Conservation (phyloP, 2,888 invertebrate species). For the Xestia xanthographa region DNA sequence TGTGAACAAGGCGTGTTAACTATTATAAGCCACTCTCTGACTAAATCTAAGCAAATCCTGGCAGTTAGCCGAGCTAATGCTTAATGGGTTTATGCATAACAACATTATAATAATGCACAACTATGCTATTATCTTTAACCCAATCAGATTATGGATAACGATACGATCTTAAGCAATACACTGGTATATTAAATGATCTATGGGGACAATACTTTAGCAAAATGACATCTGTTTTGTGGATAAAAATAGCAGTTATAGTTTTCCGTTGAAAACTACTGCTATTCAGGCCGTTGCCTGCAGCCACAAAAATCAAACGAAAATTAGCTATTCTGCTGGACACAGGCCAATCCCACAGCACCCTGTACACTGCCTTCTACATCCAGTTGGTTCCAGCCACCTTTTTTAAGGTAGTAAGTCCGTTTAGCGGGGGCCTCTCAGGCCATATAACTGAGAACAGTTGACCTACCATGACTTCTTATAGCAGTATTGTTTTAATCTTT, state of each 20-base stretch:
- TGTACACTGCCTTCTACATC: not conserved
- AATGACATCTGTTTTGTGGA: not conserved
- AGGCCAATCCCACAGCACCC: not conserved
- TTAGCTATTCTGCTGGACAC: not conserved
- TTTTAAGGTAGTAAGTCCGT: no score
- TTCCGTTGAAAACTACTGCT: no score
- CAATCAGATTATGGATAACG: conserved; percentile 14
- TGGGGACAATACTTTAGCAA: not conserved
- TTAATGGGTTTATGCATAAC: conserved; percentile 41
- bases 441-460: not conserved
- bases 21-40: conserved; percentile 11
- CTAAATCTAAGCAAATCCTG: conserved; percentile 39
- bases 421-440: not conserved
- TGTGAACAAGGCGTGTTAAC: conserved; percentile 23
- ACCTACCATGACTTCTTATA: not conserved
- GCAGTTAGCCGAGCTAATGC: conserved; percentile 22
- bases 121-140: conserved; percentile 31
- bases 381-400: not conserved
- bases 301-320: not conserved
- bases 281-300: no score
- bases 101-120: conserved; percentile 29
- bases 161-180: not conserved
- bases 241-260: not conserved
- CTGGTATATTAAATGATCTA: not conserved
- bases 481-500: not conserved